A percentile compares a stretch with the other conserved stretches of the same genome.
These are phyloP conservation scores for Dichetophora obliterata DNA, from an alignment of 2,888 invertebrate species.

Conservation along the genomic window DNA sequence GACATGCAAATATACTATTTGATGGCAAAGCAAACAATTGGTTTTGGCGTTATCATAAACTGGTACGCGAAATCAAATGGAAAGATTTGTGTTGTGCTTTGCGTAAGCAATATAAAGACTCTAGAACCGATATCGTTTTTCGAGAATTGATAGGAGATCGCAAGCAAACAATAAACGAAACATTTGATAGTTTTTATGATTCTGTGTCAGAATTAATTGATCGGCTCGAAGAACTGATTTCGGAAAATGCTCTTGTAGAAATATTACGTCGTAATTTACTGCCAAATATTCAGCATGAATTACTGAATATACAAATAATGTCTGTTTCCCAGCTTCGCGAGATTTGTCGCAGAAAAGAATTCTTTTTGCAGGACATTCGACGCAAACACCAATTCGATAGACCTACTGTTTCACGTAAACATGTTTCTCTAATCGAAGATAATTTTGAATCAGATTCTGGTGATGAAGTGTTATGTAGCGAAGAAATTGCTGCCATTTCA, in stretches of 20 bases:
- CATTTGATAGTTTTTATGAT: slow-evolving; percentile 35
- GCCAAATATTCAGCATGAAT: slow-evolving; percentile 38
- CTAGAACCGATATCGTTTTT: background rate
- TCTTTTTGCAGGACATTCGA: background rate
- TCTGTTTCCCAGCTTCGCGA: background rate
- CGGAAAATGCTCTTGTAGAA: slow-evolving; percentile 14
- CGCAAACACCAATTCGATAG: background rate
- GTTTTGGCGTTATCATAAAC: slow-evolving; percentile 5
- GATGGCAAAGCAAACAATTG: slow-evolving; percentile 21
- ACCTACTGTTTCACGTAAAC: too few relatives aligned
- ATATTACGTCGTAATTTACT: slow-evolving; percentile 32
- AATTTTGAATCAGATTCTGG: background rate
- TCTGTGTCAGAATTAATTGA: slow-evolving; percentile 13
- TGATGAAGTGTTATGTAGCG: background rate
- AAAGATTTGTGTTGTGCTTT: slow-evolving; percentile 19
- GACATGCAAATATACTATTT: slow-evolving; percentile 16
- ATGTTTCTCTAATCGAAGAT: background rate
- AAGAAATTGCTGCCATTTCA: slow-evolving; percentile 17
- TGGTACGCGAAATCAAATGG: slow-evolving; percentile 2
- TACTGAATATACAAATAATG: slow-evolving; percentile 12
- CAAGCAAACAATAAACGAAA: slow-evolving; percentile 3
- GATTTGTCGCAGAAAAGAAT: background rate
- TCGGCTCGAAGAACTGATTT: background rate
- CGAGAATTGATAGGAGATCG: background rate
- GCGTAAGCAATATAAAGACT: background rate